Base-by-base conservation (phyloP, 2,797 vertebrate genomes). In the Alectoris magna region DNA sequence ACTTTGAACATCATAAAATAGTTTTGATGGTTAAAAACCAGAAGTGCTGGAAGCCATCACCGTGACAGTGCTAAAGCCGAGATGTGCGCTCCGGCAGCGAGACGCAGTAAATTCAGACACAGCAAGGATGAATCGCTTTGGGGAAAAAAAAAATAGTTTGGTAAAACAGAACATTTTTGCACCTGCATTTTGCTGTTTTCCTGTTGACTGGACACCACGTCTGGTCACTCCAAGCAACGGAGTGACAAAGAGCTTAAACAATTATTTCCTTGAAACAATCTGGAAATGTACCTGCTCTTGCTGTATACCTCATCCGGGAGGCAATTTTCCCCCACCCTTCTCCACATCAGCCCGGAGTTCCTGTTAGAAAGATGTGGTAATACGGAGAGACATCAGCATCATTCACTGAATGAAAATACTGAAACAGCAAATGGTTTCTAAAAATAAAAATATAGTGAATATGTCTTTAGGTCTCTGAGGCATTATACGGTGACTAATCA, bases 361-460 rank as follows among this genome's bases (percentile, higher is more conserved):
- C 91, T 94, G 74, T 87, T 93, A 66, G 83, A 93, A 92, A 87
- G 93, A 95, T 88, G 89, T 64, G 84, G 87, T 93, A 94, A 95
- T 94, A 91, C 39, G 88, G 93, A 94, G 73, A 95, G 95, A 96
- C 95, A 94, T 85, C 91, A 91, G 92, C 95, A 96, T 96, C 95
- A 93, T 91, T 95, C 96, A 95, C 41, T 77, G 95, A 93, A 92
- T 91, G 77, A 92, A 95, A 90, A 96, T 92, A 93, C 93, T 91
- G 92, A 95, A 96, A 88, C 68, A 91, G 94, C 87, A 95, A 94
- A 95, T 84, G 69, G 89, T 92, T 96, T 96, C 95, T 93, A 96
- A 96, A 96, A 96, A 95, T 95, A 95, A 95, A 91, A 95, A 88
- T 86, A 88, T 74, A 90, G 91, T 93, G 93, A 91, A 73, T 95